Conservation (phyloP, 2,113 vertebrate genomes). For the Actenoides hombroni region DNA sequence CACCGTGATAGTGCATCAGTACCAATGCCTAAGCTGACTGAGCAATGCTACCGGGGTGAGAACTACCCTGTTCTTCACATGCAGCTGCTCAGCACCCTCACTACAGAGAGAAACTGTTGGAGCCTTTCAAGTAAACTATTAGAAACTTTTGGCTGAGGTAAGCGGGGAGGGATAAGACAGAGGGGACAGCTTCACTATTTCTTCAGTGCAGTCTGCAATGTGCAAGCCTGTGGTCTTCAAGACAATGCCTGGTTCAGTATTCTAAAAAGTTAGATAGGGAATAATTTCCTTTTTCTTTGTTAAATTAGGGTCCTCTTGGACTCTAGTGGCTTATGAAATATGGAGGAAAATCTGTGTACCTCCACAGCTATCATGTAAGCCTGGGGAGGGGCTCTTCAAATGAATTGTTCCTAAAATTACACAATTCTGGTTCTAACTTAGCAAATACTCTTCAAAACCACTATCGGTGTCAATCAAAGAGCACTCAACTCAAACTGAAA, state of each 20-base stretch:
- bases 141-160: background rate
- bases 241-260: background rate
- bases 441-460: constrained; percentile 8
- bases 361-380: background rate
- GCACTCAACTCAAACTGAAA: background rate
- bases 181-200: background rate
- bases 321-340: background rate
- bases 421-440: background rate
- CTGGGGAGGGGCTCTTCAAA: background rate
- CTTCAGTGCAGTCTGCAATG: background rate
- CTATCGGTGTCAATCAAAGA: background rate
- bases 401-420: background rate
- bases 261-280: background rate
- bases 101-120: background rate
- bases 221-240: background rate
- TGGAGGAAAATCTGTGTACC: background rate
- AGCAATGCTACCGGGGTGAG: background rate
- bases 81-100: background rate
- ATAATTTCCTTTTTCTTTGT: background rate
- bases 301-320: background rate
- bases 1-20: background rate
- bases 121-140: background rate
- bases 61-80: background rate
- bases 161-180: background rate
- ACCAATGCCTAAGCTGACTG: background rate